phyloP scores from a whole-genome alignment of 2,888 invertebrate species.

The Phorcus lineatus region DNA sequence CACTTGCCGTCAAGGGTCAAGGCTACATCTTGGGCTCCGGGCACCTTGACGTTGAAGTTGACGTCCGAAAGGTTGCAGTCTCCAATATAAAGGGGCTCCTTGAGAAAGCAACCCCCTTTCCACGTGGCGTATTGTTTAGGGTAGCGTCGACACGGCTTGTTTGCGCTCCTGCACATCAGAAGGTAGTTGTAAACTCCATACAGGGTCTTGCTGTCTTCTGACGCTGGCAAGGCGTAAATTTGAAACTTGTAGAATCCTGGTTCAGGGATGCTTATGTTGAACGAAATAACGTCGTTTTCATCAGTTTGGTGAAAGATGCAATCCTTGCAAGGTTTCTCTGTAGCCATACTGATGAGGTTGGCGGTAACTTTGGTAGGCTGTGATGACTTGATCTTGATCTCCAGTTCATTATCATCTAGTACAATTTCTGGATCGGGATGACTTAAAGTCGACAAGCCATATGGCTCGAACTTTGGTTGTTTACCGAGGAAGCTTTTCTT shows the following conservation, averaged over 20 bases:
- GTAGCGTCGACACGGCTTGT: conserved; percentile 63
- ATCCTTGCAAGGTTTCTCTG: conserved; percentile 51
- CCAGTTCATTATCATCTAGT: conserved; percentile 51
- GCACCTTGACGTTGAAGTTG: conserved; percentile 64
- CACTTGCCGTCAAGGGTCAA: conserved; percentile 72
- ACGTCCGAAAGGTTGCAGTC: conserved; percentile 55
- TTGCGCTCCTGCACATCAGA: conserved; percentile 60
- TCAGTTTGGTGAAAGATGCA: conserved; percentile 61
- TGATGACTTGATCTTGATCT: conserved; percentile 50
- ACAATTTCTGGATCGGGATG: conserved; percentile 54
- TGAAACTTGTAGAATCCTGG: conserved; percentile 74
- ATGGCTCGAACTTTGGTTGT: conserved; percentile 63
- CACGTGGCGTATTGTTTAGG: conserved; percentile 75
- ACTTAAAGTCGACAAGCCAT: conserved; percentile 53
- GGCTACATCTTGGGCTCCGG: conserved; percentile 71
- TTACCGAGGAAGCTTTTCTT: conserved; percentile 64
- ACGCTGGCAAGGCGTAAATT: conserved; percentile 69
- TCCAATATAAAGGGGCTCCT: conserved; percentile 62
- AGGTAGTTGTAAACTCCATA: conserved; percentile 75
- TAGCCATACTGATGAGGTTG: conserved; percentile 54
- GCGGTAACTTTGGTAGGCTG: conserved; percentile 60
- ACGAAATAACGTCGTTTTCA: conserved; percentile 46
- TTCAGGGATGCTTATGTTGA: conserved; percentile 60
- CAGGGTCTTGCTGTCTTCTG: conserved; percentile 71
- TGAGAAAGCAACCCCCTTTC: conserved; percentile 74